phyloP scores from a whole-genome alignment of 2,113 vertebrate species.

The Spea bombifrons region DNA sequence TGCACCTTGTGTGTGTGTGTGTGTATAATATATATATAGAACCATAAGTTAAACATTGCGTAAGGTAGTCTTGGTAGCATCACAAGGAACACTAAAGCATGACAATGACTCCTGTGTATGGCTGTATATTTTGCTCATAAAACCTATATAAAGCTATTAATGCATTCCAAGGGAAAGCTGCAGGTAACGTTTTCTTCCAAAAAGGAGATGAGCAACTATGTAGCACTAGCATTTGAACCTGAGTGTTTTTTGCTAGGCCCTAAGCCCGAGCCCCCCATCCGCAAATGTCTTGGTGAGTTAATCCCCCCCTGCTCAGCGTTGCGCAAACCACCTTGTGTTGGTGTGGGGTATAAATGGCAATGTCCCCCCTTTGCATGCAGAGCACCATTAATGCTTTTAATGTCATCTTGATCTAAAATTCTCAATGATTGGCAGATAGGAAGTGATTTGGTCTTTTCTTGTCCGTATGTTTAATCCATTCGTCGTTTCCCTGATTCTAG shows the following conservation, averaged over 20 bases:
- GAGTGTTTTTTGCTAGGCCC: slow-evolving; percentile 42
- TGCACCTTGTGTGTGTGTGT: too few species aligned
- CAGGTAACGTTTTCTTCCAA: neutral
- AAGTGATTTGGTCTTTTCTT: slow-evolving; percentile 2
- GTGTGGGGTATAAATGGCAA: slow-evolving; percentile 27
- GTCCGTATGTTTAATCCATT: slow-evolving; percentile 17
- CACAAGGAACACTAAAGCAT: too few species aligned
- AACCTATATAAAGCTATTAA: too few species aligned
- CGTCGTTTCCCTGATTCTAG: slow-evolving; percentile 9
- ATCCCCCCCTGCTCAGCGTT: slow-evolving; percentile 9
- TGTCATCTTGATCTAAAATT: slow-evolving; percentile 30
- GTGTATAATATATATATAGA: too few species aligned
- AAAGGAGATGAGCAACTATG: neutral
- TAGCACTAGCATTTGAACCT: slow-evolving; percentile 40
- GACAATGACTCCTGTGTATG: too few species aligned
- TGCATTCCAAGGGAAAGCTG: neutral
- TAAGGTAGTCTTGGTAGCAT: too few species aligned
- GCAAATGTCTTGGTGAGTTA: slow-evolving; percentile 45
- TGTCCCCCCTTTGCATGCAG: slow-evolving; percentile 24
- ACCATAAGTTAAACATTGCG: too few species aligned
- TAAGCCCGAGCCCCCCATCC: slow-evolving; percentile 41
- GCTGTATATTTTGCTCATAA: too few species aligned
- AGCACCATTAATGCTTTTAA: slow-evolving; percentile 38
- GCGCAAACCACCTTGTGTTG: slow-evolving; percentile 27
- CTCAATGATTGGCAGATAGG: neutral